phyloP scores from a whole-genome alignment of 2,888 invertebrate species.

The Cyclophora punctaria region DNA sequence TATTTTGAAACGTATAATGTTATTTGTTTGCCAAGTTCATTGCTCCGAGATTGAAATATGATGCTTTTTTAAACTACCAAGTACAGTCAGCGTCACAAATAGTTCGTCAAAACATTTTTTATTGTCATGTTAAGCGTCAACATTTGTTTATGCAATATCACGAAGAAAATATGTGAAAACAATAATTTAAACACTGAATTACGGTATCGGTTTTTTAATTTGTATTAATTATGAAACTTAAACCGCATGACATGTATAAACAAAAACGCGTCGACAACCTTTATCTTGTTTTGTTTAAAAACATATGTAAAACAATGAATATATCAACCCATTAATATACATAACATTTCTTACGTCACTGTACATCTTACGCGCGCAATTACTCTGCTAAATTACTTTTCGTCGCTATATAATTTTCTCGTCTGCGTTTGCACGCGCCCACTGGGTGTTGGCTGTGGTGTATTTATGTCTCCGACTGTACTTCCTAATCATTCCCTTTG shows the following conservation, averaged over 20 bases:
- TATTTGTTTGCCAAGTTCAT: constrained; percentile 8
- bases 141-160: too few species aligned
- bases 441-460: constrained; percentile 20
- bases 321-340: too few species aligned
- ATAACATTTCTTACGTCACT: constrained; percentile 1
- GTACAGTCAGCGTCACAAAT: constrained; percentile 2
- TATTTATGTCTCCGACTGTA: constrained; percentile 31
- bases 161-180: too few species aligned
- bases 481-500: constrained; percentile 9
- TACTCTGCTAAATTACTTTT: constrained; percentile 50
- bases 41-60: constrained; percentile 5
- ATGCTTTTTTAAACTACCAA: constrained; percentile 6
- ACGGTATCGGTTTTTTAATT: too few species aligned
- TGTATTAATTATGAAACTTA: too few species aligned
- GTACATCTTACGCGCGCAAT: constrained; percentile 40
- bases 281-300: too few species aligned
- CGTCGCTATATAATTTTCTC: constrained; percentile 45
- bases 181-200: too few species aligned
- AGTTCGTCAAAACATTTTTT: neutral
- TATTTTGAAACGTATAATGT: too few species aligned
- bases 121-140: too few species aligned
- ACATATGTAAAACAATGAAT: too few species aligned
- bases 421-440: constrained; percentile 30
- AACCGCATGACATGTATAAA: too few species aligned
- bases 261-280: too few species aligned